Evolutionary conservation across 2,888 invertebrate species (phyloP).

Genomic region (Coenonympha glycerion): DNA sequence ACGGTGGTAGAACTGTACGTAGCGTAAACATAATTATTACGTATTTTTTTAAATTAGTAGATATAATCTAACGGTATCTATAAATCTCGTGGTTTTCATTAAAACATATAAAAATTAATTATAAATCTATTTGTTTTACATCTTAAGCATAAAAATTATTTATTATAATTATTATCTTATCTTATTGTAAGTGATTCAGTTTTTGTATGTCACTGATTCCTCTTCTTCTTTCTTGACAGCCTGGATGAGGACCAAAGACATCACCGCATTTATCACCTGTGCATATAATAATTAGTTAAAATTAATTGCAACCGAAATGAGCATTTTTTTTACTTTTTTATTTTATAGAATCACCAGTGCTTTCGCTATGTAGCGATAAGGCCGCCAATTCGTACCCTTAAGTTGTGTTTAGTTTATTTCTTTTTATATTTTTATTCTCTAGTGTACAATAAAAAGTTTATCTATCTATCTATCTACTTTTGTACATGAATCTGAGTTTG

Average conservation of each 20-base stretch:
- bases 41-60: neutral
- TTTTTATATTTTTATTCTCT: no score
- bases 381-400: no score
- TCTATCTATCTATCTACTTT: no score
- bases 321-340: no score
- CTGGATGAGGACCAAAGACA: constrained; percentile 82
- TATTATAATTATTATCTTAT: no score
- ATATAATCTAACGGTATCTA: neutral
- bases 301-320: neutral
- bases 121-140: neutral
- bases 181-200: constrained; percentile 24
- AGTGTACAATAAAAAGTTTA: no score
- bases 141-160: neutral
- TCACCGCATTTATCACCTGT: constrained; percentile 81
- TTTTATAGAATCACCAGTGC: no score
- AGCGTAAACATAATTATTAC: neutral
- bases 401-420: no score
- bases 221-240: constrained; percentile 86
- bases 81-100: neutral
- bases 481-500: no score
- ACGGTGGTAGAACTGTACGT: constrained; percentile 4
- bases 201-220: constrained; percentile 71
- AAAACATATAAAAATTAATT: constrained; percentile 5
- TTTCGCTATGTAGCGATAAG: no score
- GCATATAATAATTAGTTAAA: constrained; percentile 9